Conservation (phyloP, 1,140 invertebrate species). For the Drosophila subpulchrella region DNA sequence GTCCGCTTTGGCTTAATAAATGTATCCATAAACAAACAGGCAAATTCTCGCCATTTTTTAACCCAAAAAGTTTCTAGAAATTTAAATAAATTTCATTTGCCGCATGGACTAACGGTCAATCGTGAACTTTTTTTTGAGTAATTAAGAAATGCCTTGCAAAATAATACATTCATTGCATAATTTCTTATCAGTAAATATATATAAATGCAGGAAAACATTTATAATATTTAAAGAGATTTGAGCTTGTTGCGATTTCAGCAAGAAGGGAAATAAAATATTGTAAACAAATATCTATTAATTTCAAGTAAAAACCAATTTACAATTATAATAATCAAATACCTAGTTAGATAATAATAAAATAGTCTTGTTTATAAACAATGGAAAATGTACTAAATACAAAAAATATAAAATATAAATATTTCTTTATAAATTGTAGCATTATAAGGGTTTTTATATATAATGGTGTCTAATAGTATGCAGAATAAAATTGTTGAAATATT, state of each 20-base stretch:
- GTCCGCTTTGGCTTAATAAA: constrained; percentile 30
- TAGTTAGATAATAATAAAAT: no score
- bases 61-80: constrained; percentile 25
- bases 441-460: no score
- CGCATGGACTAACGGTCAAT: constrained; percentile 8
- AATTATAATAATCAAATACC: no score
- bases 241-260: background rate
- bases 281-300: constrained; percentile 1
- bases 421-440: no score
- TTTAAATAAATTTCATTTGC: constrained; percentile 30
- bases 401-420: no score
- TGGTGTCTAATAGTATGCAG: no score
- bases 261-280: background rate
- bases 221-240: background rate
- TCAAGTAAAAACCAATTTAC: background rate
- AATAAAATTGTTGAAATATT: no score
- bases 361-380: background rate
- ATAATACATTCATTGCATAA: constrained; percentile 8
- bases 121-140: constrained; percentile 1
- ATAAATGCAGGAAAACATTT: constrained; percentile 4
- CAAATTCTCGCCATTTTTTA: constrained; percentile 21
- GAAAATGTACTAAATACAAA: background rate
- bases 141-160: constrained; percentile 7
- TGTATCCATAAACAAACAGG: constrained; percentile 50
- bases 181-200: constrained; percentile 3